Evolutionary conservation across 2,797 vertebrate genomes (phyloP).

Genomic region (Parauchenoglanis punctatus): DNA sequence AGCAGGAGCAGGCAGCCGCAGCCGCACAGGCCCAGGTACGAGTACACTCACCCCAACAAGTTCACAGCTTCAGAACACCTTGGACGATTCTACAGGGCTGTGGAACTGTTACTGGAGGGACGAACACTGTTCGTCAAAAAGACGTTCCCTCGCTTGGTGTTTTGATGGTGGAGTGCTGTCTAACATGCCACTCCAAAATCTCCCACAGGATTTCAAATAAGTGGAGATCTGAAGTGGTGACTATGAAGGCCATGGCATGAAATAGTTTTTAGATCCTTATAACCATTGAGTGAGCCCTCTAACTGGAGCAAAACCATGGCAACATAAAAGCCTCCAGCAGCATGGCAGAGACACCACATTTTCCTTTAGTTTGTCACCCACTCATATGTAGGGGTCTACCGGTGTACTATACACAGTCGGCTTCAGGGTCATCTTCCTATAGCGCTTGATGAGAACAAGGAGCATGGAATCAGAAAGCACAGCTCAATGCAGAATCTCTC

Average conservation of each 20-base stretch:
- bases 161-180: background rate
- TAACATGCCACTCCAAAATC: background rate
- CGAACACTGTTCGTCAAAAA: background rate
- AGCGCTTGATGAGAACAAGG: background rate
- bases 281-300: background rate
- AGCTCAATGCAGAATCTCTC: background rate
- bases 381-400: background rate
- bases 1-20: constrained; percentile 68
- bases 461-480: background rate
- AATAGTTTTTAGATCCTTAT: too few species aligned
- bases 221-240: background rate
- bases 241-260: background rate
- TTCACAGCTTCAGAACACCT: background rate
- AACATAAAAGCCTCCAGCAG: background rate
- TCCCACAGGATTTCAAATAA: background rate
- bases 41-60: background rate
- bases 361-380: background rate
- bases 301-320: too few species aligned
- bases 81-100: background rate
- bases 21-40: constrained; percentile 80
- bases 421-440: background rate
- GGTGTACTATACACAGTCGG: background rate
- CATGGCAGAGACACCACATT: background rate
- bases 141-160: background rate
- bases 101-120: background rate